Evolutionary conservation across 2,888 invertebrate species (phyloP).

Genomic region (Gerris lacustris): DNA sequence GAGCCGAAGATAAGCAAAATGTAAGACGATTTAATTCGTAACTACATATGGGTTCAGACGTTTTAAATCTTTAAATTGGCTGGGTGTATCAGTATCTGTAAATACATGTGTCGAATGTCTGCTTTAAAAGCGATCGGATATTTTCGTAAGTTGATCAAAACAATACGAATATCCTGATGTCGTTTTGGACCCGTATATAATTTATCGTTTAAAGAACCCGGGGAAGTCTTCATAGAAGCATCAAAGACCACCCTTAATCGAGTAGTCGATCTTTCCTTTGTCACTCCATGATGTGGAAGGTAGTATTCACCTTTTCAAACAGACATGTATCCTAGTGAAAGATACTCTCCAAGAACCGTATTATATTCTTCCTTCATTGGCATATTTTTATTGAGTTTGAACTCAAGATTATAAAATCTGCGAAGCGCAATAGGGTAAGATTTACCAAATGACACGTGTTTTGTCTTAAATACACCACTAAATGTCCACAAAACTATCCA

Average conservation of each 20-base stretch:
- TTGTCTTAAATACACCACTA: not conserved
- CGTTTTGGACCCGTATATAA: no score
- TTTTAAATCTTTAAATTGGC: not conserved
- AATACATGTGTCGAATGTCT: not conserved
- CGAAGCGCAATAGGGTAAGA: not conserved
- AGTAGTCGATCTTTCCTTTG: not conserved
- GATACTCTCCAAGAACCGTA: not conserved
- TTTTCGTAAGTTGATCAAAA: not conserved
- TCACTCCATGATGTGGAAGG: not conserved
- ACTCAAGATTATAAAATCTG: constrained; percentile 7
- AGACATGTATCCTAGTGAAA: not conserved
- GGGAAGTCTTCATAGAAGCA: no score
- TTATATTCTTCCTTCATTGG: not conserved
- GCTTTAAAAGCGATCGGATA: not conserved
- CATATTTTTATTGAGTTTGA: not conserved
- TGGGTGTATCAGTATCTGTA: not conserved
- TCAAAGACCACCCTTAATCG: no score
- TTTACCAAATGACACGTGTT: not conserved
- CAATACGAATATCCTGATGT: not conserved
- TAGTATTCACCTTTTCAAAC: not conserved
- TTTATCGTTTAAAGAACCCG: no score
- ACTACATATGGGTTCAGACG: not conserved
- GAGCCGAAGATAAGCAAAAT: not conserved
- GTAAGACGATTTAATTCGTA: not conserved
- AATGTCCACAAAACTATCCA: not conserved